phyloP scores from a whole-genome alignment of 1,140 invertebrate genomes.

The Camponotus pennsylvanicus region DNA sequence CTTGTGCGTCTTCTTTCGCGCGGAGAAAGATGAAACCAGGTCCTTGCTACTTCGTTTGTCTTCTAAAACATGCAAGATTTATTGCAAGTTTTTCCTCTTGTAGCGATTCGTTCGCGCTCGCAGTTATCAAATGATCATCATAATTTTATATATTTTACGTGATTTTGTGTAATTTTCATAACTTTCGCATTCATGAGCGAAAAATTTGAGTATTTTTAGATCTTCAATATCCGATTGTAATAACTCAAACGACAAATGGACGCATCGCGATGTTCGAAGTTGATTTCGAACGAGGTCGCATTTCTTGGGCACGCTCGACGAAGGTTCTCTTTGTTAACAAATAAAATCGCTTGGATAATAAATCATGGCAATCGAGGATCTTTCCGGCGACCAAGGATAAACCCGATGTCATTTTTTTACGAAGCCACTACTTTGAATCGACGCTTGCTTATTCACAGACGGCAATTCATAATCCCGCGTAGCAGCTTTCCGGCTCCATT shows the following conservation, averaged over 20 bases:
- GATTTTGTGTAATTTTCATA: slow-evolving; percentile 34
- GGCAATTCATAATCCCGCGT: slow-evolving; percentile 43
- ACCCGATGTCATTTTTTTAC: slow-evolving; percentile 34
- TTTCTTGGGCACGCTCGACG: not conserved
- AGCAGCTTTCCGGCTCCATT: slow-evolving; percentile 52
- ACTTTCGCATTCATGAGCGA: slow-evolving; percentile 10
- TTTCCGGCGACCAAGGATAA: slow-evolving; percentile 19
- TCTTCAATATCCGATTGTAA: not conserved
- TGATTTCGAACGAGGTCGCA: slow-evolving; percentile 5
- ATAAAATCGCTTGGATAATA: slow-evolving; percentile 44
- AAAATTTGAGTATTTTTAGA: not conserved
- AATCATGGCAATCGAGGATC: slow-evolving; percentile 34
- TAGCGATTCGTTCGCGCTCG: slow-evolving; percentile 28
- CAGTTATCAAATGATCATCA: slow-evolving; percentile 15
- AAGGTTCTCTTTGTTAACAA: slow-evolving; percentile 31
- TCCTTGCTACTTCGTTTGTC: slow-evolving; percentile 52
- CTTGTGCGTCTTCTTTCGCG: slow-evolving; percentile 56
- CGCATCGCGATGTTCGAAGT: not conserved
- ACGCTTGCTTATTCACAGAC: slow-evolving; percentile 61
- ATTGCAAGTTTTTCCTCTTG: slow-evolving; percentile 63
- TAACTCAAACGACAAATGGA: slow-evolving; percentile 1
- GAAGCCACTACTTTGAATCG: slow-evolving; percentile 20
- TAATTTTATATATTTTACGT: not conserved
- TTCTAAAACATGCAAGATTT: slow-evolving; percentile 67
- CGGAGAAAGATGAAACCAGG: slow-evolving; percentile 71